Conservation (phyloP, 2,888 invertebrate genomes). For the Volucella bombylans region DNA sequence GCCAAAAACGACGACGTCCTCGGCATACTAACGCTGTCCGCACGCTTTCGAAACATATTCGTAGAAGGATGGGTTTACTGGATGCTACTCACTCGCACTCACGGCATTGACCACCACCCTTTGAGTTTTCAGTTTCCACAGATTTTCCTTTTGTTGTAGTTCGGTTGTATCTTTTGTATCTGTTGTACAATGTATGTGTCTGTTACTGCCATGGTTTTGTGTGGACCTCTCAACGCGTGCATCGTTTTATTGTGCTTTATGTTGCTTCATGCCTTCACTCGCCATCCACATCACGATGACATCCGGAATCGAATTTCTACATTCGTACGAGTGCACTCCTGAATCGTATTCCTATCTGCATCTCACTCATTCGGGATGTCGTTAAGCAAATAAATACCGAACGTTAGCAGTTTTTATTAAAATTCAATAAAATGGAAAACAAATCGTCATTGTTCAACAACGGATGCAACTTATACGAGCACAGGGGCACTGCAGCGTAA, state of each 20-base stretch:
- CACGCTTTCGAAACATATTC: background rate
- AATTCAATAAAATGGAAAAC: conserved; percentile 4
- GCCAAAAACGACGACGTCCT: background rate
- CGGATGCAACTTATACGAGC: background rate
- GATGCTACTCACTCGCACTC: too few species aligned
- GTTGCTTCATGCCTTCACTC: background rate
- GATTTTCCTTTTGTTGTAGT: background rate
- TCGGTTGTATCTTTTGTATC: background rate
- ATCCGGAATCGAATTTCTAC: conserved; percentile 34
- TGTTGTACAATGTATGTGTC: conserved; percentile 15
- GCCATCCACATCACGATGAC: conserved; percentile 27
- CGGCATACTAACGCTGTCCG: background rate
- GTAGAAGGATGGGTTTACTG: background rate
- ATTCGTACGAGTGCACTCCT: background rate
- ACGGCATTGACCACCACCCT: conserved; percentile 1
- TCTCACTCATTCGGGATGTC: background rate
- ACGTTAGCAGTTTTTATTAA: background rate
- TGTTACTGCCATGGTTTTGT: too few species aligned
- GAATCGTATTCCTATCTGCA: too few species aligned
- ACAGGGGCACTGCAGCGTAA: background rate
- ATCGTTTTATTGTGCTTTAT: conserved; percentile 14
- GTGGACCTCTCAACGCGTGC: conserved; percentile 2
- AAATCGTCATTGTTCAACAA: background rate
- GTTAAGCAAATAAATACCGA: conserved; percentile 25
- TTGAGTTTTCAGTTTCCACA: too few species aligned